Evolutionary conservation across 1,140 invertebrate species (phyloP).

Genomic region (Pectinophora gossypiella): DNA sequence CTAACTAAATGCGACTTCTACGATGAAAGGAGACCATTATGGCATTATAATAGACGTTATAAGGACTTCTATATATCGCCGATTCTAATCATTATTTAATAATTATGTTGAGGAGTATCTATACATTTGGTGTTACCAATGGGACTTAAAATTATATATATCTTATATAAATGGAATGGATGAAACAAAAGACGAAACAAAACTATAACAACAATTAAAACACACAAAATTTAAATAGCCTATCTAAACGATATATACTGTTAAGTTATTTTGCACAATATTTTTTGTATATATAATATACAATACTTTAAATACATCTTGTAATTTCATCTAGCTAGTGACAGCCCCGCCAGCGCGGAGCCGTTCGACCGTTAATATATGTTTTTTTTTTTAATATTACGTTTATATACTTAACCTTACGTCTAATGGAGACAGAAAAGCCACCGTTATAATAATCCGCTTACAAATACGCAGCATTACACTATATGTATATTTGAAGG

Average conservation of each 20-base stretch:
- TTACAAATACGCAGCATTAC: slow-evolving; percentile 26
- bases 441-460: slow-evolving; percentile 24
- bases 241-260: slow-evolving; percentile 57
- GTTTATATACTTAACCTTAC: slow-evolving; percentile 26
- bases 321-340: slow-evolving; percentile 56
- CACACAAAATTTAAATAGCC: slow-evolving; percentile 59
- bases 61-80: slow-evolving; percentile 18
- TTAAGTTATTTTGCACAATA: slow-evolving; percentile 41
- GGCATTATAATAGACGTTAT: slow-evolving; percentile 37
- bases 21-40: slow-evolving; percentile 17
- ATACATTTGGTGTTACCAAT: slow-evolving; percentile 65
- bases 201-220: slow-evolving; percentile 26
- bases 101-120: slow-evolving; percentile 42
- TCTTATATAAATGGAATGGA: slow-evolving; percentile 48
- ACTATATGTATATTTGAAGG: slow-evolving; percentile 44
- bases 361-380: background rate
- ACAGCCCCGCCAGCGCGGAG: no score
- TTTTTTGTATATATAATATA: slow-evolving; percentile 62
- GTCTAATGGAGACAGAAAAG: slow-evolving; percentile 32
- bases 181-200: slow-evolving; percentile 19
- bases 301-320: slow-evolving; percentile 43
- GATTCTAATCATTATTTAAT: slow-evolving; percentile 45
- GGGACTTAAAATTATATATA: slow-evolving; percentile 55
- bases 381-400: slow-evolving; percentile 14
- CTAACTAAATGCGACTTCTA: slow-evolving; percentile 16